phyloP scores from a whole-genome alignment of 2,888 invertebrate genomes.

The Tethea ocularis region DNA sequence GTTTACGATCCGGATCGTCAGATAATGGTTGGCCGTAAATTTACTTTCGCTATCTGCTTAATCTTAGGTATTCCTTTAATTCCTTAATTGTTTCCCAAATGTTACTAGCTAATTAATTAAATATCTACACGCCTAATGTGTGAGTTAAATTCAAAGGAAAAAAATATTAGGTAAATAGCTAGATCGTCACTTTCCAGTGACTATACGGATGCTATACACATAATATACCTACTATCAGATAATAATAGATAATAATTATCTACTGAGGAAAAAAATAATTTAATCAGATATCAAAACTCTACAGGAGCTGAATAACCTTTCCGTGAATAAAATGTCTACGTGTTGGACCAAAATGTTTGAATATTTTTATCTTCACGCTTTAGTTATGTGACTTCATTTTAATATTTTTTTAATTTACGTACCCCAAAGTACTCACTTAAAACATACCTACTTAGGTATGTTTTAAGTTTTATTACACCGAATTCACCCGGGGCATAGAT shows the following conservation, averaged over 20 bases:
- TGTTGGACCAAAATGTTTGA: not conserved
- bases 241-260: not conserved
- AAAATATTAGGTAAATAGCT: no score
- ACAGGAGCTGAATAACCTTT: not conserved
- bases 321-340: not conserved
- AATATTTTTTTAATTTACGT: not conserved
- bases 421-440: not conserved
- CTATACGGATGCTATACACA: no score
- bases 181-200: no score
- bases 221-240: not conserved
- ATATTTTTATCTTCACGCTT: slow-evolving; percentile 1
- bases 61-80: slow-evolving; percentile 47
- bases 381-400: not conserved
- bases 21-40: slow-evolving; percentile 63
- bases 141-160: no score
- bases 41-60: slow-evolving; percentile 57
- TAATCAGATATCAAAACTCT: not conserved
- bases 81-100: slow-evolving; percentile 44
- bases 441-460: not conserved
- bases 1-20: slow-evolving; percentile 63
- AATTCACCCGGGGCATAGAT: not conserved
- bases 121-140: no score
- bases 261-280: not conserved
- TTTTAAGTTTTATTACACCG: not conserved
- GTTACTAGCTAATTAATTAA: not conserved